Evolutionary conservation across 2,113 vertebrate species (phyloP), one percentile per base, ranked within the genome.

Genomic region (Pycnonotus jocosus): DNA sequence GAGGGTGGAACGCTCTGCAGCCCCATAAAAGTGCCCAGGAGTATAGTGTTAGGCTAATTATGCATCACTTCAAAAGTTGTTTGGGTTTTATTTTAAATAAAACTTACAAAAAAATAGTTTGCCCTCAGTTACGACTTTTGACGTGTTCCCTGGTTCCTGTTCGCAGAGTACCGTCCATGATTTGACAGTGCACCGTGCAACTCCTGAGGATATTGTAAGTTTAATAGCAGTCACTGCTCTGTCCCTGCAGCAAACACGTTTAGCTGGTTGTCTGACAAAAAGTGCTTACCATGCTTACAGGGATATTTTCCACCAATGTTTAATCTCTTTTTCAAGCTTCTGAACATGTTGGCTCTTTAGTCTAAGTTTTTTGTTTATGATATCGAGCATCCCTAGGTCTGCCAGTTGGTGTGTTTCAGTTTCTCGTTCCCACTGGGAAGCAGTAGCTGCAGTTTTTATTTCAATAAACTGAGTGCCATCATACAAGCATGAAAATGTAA

Each of bases 131-230:
- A 27, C 5, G 45, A 8, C 2, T 61, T 31, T 9, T 78, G 42
- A 68, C 45, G 7, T 79, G 17, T 81, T 87, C 19, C 37, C 16
- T 64, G 78, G 60, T 51, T 82, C 50, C 70, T 74, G 40, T 74
- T 98, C 92, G 21, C 95, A 99, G 99, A 98, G 93, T 95, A 99
- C 99, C 6, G 96, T 99, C 62, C 98, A 94, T 76, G 99, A 99
- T 83, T 96, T 99, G 80, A 98, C 98, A 25, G 98, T 99, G 68
- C 98, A 99, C 97, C 98, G 98, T 73, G 97, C 98, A 47, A 98
- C 98, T 40, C 98, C 98, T 53, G 98, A 98, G 53, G 99, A 99
- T 68, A 96, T 99, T 92, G 99, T 99, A 96, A 98, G 98, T 96
- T 79, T 72, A 27, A 25, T 20, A 37, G 33, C 16, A 51, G 4